phyloP scores from a whole-genome alignment of 2,113 vertebrate species.

The Anhinga anhinga region DNA sequence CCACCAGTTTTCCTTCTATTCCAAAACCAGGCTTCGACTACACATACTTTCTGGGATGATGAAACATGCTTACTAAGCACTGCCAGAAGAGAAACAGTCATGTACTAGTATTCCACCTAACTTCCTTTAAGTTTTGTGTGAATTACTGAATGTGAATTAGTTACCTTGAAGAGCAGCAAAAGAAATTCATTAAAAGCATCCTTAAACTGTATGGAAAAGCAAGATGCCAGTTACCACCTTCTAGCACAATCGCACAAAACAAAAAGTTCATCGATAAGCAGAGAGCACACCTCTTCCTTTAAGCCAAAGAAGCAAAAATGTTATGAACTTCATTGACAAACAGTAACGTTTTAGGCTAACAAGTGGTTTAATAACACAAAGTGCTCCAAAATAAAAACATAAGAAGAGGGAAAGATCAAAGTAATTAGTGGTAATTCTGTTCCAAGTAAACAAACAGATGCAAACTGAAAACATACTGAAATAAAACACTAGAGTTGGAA shows the following conservation, averaged over 20 bases:
- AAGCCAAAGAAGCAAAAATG: not conserved
- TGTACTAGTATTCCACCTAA: not conserved
- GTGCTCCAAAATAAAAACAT: not conserved
- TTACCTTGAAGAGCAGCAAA: not conserved
- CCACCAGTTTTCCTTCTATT: not conserved
- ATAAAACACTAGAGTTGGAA: not conserved
- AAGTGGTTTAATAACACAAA: not conserved
- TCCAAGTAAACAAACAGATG: not conserved
- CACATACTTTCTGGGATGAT: not conserved
- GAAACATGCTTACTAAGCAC: not conserved
- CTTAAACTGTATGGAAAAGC: not conserved
- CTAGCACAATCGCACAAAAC: not conserved
- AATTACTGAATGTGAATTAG: not conserved
- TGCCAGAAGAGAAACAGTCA: not conserved
- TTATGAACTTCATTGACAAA: not conserved
- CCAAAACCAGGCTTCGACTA: not conserved
- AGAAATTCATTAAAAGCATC: not conserved
- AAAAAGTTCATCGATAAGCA: not conserved
- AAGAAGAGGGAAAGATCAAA: not conserved
- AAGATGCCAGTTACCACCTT: not conserved
- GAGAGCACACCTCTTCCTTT: not conserved
- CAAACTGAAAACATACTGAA: not conserved
- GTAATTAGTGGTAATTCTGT: not conserved
- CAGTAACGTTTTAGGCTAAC: not conserved
- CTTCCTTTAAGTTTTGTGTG: not conserved